phyloP scores from a whole-genome alignment of 2,797 vertebrate species.

The Molossus alvarezi region DNA sequence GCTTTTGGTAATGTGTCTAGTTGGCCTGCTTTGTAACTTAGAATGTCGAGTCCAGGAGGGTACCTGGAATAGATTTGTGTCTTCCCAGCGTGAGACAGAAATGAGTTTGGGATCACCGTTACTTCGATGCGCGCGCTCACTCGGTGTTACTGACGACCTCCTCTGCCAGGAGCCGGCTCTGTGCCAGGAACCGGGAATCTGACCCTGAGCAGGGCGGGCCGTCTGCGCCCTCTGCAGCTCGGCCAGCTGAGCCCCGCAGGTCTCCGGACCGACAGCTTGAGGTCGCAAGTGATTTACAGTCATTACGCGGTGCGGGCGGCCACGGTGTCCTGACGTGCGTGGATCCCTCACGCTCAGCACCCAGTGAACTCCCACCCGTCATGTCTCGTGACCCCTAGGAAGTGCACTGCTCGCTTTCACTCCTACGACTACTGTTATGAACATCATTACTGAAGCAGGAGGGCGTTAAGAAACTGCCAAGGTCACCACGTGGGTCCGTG shows the following conservation, averaged over 20 bases:
- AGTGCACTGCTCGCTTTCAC: neutral
- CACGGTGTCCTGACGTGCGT: accelerated
- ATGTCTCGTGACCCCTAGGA: neutral
- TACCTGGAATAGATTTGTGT: neutral
- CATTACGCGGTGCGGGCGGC: neutral
- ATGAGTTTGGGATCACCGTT: neutral
- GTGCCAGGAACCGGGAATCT: neutral
- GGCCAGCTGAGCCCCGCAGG: neutral
- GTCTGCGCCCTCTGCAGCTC: neutral
- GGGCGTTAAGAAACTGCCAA: neutral
- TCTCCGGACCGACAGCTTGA: accelerated
- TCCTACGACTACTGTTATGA: neutral
- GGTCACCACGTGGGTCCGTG: neutral
- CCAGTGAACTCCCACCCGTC: neutral
- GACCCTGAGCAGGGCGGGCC: neutral
- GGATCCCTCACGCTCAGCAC: neutral
- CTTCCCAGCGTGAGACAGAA: neutral
- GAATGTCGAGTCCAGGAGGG: neutral
- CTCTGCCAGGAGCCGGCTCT: neutral
- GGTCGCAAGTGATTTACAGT: neutral
- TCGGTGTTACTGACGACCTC: neutral
- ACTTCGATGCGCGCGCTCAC: neutral
- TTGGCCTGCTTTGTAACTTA: neutral
- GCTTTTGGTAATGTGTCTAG: neutral
- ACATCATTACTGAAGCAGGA: neutral